Percentiles rank a stretch among this genome's conserved stretches.
Evolutionary conservation across 2,888 invertebrate species (phyloP).

Genomic region (Dendrolimus pini): DNA sequence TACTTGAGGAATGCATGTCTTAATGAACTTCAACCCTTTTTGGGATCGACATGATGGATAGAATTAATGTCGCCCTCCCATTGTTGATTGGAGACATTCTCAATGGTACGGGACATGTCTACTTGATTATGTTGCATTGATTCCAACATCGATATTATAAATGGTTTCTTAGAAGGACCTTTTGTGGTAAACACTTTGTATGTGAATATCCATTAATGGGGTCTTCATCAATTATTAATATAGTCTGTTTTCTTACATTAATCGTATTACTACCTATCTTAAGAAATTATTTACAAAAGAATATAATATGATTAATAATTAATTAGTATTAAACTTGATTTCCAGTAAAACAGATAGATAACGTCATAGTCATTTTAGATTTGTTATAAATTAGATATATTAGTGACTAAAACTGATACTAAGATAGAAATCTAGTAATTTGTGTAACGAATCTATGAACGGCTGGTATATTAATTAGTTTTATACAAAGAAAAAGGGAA

Average conservation of each 20-base stretch:
- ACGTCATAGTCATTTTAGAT: no score
- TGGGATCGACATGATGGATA: conserved; percentile 71
- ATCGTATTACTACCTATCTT: neutral
- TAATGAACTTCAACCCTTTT: conserved; percentile 76
- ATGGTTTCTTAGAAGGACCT: conserved; percentile 36
- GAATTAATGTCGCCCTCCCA: conserved; percentile 69
- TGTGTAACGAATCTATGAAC: no score
- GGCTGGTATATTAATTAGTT: no score
- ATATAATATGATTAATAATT: no score
- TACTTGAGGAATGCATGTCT: conserved; percentile 74
- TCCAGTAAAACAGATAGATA: no score
- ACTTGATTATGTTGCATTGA: conserved; percentile 51
- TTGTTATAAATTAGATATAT: no score
- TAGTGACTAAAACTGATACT: no score
- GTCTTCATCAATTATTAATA: neutral
- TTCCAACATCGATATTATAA: conserved; percentile 36
- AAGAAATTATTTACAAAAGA: neutral
- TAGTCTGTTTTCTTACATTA: neutral
- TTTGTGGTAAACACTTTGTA: conserved; percentile 10
- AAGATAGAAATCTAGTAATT: no score
- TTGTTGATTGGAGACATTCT: conserved; percentile 72
- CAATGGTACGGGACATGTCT: conserved; percentile 45
- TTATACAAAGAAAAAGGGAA: no score
- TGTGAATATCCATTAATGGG: conserved; percentile 18
- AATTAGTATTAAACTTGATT: no score